A percentile compares a stretch with the other conserved stretches of the same genome.
Conservation (phyloP, 2,113 vertebrate species). For the Antigone vipio region DNA sequence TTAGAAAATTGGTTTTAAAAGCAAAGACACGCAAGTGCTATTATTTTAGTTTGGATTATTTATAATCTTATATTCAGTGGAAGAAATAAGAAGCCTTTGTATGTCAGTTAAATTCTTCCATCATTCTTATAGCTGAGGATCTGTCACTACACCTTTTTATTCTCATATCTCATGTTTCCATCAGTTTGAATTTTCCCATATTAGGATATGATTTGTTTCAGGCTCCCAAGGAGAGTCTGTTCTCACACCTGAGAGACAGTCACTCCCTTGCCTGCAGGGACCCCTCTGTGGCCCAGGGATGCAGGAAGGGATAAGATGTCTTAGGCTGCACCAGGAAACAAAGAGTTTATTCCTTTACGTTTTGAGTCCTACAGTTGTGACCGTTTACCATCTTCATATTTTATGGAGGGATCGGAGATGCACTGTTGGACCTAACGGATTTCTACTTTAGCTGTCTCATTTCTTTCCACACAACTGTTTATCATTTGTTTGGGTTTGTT, state of each 20-base stretch:
- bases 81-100: neutral
- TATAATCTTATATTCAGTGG: neutral
- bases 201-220: neutral
- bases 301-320: neutral
- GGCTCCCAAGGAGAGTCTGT: neutral
- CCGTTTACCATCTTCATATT: neutral
- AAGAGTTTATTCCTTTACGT: neutral
- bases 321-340: neutral
- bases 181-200: neutral
- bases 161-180: neutral
- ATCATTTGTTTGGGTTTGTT: neutral
- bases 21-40: neutral
- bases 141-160: neutral
- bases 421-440: neutral
- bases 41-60: neutral
- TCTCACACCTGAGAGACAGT: neutral
- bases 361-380: neutral
- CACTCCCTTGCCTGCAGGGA: neutral
- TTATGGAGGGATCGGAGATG: rapidly evolving
- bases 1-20: neutral
- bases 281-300: neutral
- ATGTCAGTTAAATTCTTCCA: neutral
- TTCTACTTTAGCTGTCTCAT: neutral
- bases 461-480: neutral
- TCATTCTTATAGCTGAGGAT: neutral